Evolutionary conservation across 2,797 vertebrate species (phyloP).

Genomic region (Clarias laeviceps): DNA sequence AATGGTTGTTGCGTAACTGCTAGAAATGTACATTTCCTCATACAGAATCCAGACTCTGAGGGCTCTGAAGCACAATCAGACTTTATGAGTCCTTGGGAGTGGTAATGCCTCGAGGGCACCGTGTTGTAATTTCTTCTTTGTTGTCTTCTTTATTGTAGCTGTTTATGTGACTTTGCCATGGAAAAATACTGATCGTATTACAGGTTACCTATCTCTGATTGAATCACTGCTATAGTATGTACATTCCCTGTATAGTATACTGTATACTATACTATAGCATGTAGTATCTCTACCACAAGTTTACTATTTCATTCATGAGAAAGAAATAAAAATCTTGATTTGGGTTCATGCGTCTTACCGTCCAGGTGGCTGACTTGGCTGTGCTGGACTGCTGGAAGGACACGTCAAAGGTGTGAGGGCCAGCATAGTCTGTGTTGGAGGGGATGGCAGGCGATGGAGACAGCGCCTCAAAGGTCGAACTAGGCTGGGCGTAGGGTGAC

Average conservation of each 20-base stretch:
- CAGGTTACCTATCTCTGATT: background rate
- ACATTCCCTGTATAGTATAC: no score
- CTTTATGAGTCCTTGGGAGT: constrained; percentile 13
- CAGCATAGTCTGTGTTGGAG: constrained; percentile 98
- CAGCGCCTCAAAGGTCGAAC: constrained; percentile 95
- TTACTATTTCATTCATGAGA: background rate
- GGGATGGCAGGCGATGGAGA: constrained; percentile 98
- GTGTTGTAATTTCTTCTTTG: constrained; percentile 38
- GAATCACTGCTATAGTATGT: background rate
- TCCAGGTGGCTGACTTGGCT: constrained; percentile 98
- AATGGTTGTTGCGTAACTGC: constrained; percentile 11
- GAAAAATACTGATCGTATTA: background rate
- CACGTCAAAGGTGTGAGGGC: constrained; percentile 96
- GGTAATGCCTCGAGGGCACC: constrained; percentile 36
- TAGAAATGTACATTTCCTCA: constrained; percentile 25
- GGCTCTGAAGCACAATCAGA: background rate
- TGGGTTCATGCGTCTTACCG: constrained; percentile 79
- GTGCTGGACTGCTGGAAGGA: constrained; percentile 99
- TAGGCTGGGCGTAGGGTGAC: constrained; percentile 96
- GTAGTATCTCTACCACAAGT: background rate
- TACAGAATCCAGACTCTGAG: background rate
- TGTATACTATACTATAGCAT: no score
- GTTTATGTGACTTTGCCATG: constrained; percentile 28
- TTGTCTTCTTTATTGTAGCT: constrained; percentile 44
- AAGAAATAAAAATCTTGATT: no score